Evolutionary conservation across 1,140 invertebrate species (phyloP).

Genomic region (Lepidotrigona ventralis): DNA sequence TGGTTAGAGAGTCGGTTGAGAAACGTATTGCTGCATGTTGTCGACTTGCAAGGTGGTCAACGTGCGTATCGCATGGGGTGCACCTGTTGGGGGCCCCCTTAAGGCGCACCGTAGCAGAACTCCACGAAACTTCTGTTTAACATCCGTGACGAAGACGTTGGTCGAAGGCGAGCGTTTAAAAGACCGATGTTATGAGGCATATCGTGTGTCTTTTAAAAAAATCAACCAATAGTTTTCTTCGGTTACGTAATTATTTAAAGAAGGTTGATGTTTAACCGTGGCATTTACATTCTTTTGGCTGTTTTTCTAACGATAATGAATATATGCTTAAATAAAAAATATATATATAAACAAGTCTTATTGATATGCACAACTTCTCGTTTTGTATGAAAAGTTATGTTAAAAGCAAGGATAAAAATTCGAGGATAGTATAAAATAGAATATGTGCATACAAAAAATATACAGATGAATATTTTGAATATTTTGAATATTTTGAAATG

Average conservation of each 20-base stretch:
- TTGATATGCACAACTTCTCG: too few species aligned
- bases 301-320: too few species aligned
- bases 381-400: too few species aligned
- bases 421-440: neutral
- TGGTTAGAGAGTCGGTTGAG: conserved; percentile 57
- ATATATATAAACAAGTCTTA: too few species aligned
- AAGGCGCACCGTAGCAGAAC: conserved; percentile 37
- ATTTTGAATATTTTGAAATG: neutral
- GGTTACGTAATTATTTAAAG: neutral
- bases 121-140: neutral
- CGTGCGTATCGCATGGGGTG: conserved; percentile 37
- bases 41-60: conserved; percentile 51
- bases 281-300: too few species aligned
- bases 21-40: conserved; percentile 53
- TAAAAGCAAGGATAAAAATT: too few species aligned
- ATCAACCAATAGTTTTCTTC: neutral
- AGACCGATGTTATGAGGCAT: conserved; percentile 25
- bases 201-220: conserved; percentile 34
- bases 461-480: neutral
- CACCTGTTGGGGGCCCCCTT: conserved; percentile 69
- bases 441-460: neutral
- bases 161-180: conserved; percentile 59
- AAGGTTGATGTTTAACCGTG: neutral
- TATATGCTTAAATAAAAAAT: too few species aligned
- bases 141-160: conserved; percentile 68